Base-by-base conservation (phyloP, 2,113 vertebrate genomes). In the Aythya baeri region DNA sequence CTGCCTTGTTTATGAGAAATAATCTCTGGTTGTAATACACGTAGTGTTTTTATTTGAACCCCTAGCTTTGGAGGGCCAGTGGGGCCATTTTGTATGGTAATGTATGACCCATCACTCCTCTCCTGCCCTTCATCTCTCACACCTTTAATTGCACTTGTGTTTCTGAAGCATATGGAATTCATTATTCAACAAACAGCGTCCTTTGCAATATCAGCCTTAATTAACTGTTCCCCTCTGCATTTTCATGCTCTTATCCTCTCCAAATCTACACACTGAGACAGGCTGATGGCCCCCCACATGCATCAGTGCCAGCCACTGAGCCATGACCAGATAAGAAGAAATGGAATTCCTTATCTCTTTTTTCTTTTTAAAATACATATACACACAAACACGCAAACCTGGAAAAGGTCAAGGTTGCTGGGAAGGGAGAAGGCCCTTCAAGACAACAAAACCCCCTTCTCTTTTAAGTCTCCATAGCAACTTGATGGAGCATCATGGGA, bases 361-460 rank as follows among this genome's bases (percentile, higher is more conserved):
- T 63, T 63, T 38, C 26, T 41, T 41, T 65, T 65, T 41, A 65
- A 41, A 63, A 41, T 73, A 46, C 61, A 77, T 29, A 34, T 62
- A 88, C 91, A 84, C 59, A 68, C 71, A 87, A 78, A 87, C 88
- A 96, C 70, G 68, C 76, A 59, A 67, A 88, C 83, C 89, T 92
- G 96, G 93, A 97, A 98, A 98, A 98, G 98, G 98, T 98, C 98
- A 98, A 98, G 98, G 98, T 98, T 98, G 96, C 94, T 86, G 96
- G 97, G 97, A 96, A 95, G 73, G 97, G 96, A 97, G 93, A 97
- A 94, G 97, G 95, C 94, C 97, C 96, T 98, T 96, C 93, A 96
- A 98, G 97, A 96, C 83, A 97, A 97, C 96, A 97, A 95, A 96
- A 92, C 88, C 50, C 78, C 76, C 84, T 93, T 97, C 95, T 95